These are phyloP conservation scores for Casuarius casuarius DNA, from an alignment of 2,113 vertebrate genomes.

Conservation along the genomic window DNA sequence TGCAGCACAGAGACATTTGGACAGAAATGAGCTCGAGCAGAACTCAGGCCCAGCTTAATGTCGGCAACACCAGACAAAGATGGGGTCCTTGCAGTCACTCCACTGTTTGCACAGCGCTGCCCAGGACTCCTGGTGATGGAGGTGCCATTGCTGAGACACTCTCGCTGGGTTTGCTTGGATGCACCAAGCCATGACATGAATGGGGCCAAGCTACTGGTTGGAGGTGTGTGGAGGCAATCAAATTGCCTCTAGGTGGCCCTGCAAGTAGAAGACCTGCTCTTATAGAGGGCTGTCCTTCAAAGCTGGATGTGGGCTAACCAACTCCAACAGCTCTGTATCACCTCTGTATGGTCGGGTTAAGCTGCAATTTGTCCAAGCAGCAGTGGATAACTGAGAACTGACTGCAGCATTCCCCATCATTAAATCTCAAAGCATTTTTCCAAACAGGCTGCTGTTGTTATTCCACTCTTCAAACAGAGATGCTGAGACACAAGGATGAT, in stretches of 20 bases:
- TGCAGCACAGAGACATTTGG: not conserved
- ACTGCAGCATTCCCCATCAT: not conserved
- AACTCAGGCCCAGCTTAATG: not conserved
- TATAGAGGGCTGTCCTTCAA: not conserved
- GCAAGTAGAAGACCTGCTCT: not conserved
- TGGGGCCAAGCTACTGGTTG: no score
- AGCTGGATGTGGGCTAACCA: fast-evolving
- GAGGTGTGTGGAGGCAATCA: no score
- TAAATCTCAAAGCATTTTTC: not conserved
- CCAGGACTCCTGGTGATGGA: not conserved
- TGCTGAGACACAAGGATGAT: not conserved
- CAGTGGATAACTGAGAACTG: not conserved
- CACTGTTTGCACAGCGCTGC: not conserved
- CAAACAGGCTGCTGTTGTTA: not conserved
- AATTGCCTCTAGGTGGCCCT: not conserved
- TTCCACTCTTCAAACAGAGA: not conserved
- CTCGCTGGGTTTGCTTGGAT: not conserved
- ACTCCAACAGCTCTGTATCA: not conserved
- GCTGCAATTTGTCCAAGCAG: not conserved
- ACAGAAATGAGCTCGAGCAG: not conserved
- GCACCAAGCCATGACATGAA: no score
- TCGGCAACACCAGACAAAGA: fast-evolving
- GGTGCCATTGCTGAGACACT: not conserved
- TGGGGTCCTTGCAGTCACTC: not conserved
- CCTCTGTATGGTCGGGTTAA: fast-evolving